A percentile compares a stretch with the other conserved stretches of the same genome.
Evolutionary conservation across 2,888 invertebrate species (phyloP).

Genomic region (Poecilus cupreus): DNA sequence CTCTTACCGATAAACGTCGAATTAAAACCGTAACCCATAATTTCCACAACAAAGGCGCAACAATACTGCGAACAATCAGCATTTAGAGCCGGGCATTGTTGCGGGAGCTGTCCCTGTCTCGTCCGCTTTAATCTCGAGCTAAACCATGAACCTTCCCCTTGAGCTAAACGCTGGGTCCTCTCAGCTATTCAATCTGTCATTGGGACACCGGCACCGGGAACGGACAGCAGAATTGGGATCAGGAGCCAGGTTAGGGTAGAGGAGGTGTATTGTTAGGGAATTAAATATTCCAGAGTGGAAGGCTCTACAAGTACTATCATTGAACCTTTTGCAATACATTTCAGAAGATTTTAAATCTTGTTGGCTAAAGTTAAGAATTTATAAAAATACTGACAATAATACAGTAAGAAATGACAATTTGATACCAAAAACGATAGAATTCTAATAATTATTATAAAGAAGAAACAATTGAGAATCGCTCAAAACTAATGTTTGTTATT

Average conservation of each 20-base stretch:
- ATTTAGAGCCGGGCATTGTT: slow-evolving; percentile 30
- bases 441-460: no score
- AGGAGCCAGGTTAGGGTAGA: neutral
- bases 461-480: no score
- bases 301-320: no score
- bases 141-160: neutral
- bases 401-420: no score
- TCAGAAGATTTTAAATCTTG: no score
- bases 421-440: no score
- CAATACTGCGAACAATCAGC: slow-evolving; percentile 28
- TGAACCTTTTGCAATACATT: no score
- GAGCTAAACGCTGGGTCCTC: neutral
- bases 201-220: neutral
- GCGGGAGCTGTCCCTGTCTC: neutral
- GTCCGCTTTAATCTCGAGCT: neutral
- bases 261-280: neutral
- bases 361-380: no score
- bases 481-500: no score
- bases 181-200: neutral
- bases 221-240: neutral
- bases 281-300: neutral
- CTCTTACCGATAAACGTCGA: slow-evolving; percentile 47
- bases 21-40: slow-evolving; percentile 50
- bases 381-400: no score
- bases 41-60: slow-evolving; percentile 48